Base-by-base conservation (phyloP, 2,888 invertebrate genomes). In the Toxonevra muliebris region DNA sequence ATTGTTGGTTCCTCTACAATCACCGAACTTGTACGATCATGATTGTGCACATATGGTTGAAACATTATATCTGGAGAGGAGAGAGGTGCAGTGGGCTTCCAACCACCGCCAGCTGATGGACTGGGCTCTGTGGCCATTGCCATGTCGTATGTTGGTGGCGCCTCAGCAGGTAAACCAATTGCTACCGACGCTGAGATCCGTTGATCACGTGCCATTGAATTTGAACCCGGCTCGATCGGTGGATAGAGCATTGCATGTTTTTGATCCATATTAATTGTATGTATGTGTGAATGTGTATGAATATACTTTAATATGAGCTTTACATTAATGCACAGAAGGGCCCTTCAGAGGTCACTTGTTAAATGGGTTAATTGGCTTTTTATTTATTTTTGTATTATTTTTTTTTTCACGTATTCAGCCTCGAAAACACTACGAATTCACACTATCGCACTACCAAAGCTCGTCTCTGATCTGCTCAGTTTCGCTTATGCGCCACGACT, bases 171-270 rank as follows among this genome's bases (percentile, higher is more conserved):
- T 45, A 76, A 58, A 8, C 73, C 76, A 50, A 74, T 74, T 13
- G 70, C 73, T 8, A 68, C 71, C 67, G 75, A 73, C 40, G 73
- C 72, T 5, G 69, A 74, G n/a, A 63, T 73, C 15, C 73, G 75
- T 59, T 73, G 76, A 70, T 73, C 72, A n/a, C 15, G 60, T 30
- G 72, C 41, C 63, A 76, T 68, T 63, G 71, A 11, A 48, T 20
- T 66, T 17, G 77, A 76, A 60, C 71, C 71, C 40, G 71, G 72
- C 69, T 80, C 79, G 68, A 82, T 75, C 52, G 76, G 77, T n/a
- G 83, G 84, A 77, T 83, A 83, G 13, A 83, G 76, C 84, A 83
- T 83, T 42, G 82, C 81, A 64, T 79, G 82, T 73, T 83, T 83
- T 67, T 81, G 83, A 74, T 83, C 84, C 83, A 83, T 81, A 67